These are phyloP conservation scores for Poecilus cupreus DNA, from an alignment of 2,888 invertebrate genomes.

Conservation along the genomic window DNA sequence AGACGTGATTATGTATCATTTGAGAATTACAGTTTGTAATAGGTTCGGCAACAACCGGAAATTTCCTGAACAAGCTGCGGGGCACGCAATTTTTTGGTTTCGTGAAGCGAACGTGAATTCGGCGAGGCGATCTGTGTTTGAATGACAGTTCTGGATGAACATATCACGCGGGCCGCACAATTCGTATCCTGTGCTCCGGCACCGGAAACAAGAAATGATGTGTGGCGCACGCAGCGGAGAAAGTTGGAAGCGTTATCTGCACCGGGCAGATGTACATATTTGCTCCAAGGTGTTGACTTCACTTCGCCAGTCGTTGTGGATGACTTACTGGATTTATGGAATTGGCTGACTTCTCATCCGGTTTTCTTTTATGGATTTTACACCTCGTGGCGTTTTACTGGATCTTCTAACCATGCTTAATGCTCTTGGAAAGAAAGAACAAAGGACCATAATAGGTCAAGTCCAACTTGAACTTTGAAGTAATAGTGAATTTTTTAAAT, in stretches of 20 bases:
- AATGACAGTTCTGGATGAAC: conserved; percentile 54
- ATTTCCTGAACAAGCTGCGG: background rate
- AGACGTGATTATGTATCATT: conserved; percentile 20
- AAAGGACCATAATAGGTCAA: no score
- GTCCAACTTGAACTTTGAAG: no score
- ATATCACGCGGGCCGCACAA: conserved; percentile 28
- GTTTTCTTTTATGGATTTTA: no score
- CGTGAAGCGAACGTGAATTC: background rate
- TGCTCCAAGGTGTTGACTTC: background rate
- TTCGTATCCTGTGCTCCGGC: background rate
- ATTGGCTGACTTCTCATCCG: no score
- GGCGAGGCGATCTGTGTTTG: background rate
- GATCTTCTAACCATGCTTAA: no score
- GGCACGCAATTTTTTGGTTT: conserved; percentile 25
- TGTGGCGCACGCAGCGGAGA: conserved; percentile 24
- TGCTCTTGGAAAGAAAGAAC: no score
- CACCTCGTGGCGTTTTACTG: no score
- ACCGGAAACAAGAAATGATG: conserved; percentile 55
- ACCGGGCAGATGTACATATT: background rate
- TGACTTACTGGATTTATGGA: no score
- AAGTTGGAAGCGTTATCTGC: conserved; percentile 2
- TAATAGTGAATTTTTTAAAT: no score
- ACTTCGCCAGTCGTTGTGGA: background rate
- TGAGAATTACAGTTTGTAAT: background rate
- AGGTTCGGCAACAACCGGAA: background rate